Percentiles rank a stretch among this genome's conserved stretches.
phyloP scores from a whole-genome alignment of 2,797 vertebrate genomes.

The Lemur catta region DNA sequence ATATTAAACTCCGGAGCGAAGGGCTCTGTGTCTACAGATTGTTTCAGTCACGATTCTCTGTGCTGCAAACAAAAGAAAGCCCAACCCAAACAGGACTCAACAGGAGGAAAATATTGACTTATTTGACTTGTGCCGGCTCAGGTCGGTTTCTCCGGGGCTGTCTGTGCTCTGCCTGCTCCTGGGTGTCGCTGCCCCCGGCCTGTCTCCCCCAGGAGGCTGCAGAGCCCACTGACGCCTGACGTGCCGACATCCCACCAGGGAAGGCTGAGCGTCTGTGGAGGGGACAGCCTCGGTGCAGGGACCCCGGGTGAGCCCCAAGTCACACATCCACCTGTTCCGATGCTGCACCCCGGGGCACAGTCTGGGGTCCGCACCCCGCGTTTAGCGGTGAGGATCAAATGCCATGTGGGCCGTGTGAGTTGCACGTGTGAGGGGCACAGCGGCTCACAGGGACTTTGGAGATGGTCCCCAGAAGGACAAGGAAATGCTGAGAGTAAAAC shows the following conservation, averaged over 20 bases:
- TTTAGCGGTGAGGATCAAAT: fast-evolving
- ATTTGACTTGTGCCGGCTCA: fast-evolving
- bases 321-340: fast-evolving
- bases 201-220: background rate
- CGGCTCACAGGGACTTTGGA: background rate
- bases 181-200: fast-evolving
- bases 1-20: fast-evolving
- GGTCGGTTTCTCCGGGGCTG: fast-evolving
- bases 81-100: fast-evolving
- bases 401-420: fast-evolving
- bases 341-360: fast-evolving
- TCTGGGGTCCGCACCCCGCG: background rate
- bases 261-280: fast-evolving
- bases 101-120: fast-evolving
- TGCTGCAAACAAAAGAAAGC: background rate
- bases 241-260: fast-evolving
- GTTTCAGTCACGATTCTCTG: background rate
- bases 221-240: fast-evolving
- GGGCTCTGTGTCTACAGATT: background rate
- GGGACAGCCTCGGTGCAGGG: no score
- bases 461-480: background rate
- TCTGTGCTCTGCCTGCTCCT: no score
- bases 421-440: fast-evolving
- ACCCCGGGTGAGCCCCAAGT: fast-evolving
- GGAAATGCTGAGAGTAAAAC: background rate